A percentile compares a stretch with the other conserved stretches of the same genome.
These are phyloP conservation scores for Suillia variegata DNA, from an alignment of 2,888 invertebrate genomes.

Conservation along the genomic window DNA sequence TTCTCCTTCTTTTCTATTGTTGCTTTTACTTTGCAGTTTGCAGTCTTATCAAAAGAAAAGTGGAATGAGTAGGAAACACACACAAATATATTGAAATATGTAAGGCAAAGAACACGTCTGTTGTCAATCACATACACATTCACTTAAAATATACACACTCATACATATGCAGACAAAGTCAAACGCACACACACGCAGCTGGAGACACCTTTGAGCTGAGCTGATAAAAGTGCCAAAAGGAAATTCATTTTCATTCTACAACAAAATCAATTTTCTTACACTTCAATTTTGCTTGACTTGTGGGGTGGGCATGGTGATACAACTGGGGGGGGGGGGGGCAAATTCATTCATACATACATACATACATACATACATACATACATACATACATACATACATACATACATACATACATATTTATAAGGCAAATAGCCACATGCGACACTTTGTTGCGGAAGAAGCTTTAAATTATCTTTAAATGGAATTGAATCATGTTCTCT, in stretches of 20 bases:
- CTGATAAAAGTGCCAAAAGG: not conserved
- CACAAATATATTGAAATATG: not conserved
- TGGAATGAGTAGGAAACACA: not conserved
- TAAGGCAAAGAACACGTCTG: not conserved
- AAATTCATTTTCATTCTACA: conserved; percentile 1
- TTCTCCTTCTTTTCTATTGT: not conserved
- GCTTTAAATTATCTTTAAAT: not conserved
- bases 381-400: too few relatives aligned
- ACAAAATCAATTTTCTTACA: conserved; percentile 2
- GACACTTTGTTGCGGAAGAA: not conserved
- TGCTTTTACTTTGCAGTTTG: not conserved
- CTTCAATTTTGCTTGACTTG: not conserved
- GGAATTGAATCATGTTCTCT: not conserved
- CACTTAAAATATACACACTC: not conserved
- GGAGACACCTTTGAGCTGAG: not conserved
- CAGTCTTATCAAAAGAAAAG: not conserved
- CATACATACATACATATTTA: too few relatives aligned
- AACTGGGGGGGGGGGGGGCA: too few relatives aligned
- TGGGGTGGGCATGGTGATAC: not conserved
- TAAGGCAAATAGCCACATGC: too few relatives aligned
- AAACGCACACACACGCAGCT: not conserved
- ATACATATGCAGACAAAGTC: not conserved
- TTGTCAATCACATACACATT: not conserved
- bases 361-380: too few relatives aligned
- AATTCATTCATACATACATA: too few relatives aligned